These are phyloP conservation scores for Caloenas nicobarica DNA, from an alignment of 2,113 vertebrate species.

Conservation along the genomic window DNA sequence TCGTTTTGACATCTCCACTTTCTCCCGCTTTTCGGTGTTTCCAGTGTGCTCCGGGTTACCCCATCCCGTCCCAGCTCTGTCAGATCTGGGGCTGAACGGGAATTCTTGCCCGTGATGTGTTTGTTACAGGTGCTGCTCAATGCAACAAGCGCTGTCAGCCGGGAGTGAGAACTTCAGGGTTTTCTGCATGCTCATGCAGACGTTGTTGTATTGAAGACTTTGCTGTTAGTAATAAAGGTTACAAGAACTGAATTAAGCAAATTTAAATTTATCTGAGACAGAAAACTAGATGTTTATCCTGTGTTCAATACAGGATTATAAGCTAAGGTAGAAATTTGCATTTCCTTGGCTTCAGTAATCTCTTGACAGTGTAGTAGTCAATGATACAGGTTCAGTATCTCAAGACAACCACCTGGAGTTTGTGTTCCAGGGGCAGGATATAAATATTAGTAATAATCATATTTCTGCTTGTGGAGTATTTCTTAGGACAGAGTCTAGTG, in stretches of 20 bases:
- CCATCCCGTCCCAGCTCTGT: background rate
- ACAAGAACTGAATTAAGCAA: background rate
- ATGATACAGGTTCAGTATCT: background rate
- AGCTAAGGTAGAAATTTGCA: background rate
- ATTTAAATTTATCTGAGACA: background rate
- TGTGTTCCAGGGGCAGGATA: background rate
- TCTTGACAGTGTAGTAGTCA: background rate
- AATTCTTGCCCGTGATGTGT: background rate
- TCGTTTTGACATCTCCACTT: background rate
- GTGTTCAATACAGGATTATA: background rate
- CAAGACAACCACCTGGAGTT: background rate
- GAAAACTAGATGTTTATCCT: accelerated
- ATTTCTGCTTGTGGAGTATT: background rate
- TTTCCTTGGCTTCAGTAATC: background rate
- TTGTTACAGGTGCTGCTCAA: background rate
- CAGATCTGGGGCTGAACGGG: too few species aligned
- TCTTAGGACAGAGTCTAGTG: background rate
- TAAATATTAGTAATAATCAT: background rate
- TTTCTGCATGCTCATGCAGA: accelerated
- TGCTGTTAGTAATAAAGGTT: background rate
- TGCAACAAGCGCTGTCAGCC: background rate
- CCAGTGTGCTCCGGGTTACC: background rate
- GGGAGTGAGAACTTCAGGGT: background rate
- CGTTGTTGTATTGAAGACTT: background rate
- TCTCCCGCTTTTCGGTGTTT: background rate